Evolutionary conservation across 2,888 invertebrate genomes (phyloP).

Genomic region (Nudaria mundana): DNA sequence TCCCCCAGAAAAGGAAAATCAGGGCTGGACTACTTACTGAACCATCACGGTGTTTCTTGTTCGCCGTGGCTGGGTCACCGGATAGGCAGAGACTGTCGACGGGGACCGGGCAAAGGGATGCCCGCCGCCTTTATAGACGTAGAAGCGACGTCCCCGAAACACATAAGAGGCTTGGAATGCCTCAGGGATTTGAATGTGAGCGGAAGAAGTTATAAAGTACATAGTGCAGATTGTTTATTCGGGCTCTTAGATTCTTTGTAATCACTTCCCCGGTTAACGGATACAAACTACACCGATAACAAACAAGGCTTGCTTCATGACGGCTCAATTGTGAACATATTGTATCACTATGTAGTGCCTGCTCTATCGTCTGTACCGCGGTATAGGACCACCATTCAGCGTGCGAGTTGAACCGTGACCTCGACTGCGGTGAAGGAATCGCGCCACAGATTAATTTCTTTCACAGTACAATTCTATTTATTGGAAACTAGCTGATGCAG

Average conservation of each 20-base stretch:
- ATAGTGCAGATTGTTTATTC: too few species aligned
- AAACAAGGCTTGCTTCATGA: constrained; percentile 38
- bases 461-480: neutral
- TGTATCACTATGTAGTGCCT: constrained; percentile 2
- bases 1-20: too few species aligned
- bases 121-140: too few species aligned
- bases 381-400: constrained; percentile 31
- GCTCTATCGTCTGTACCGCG: neutral
- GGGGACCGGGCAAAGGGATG: too few species aligned
- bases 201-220: too few species aligned
- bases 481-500: neutral
- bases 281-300: constrained; percentile 10
- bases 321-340: constrained; percentile 26
- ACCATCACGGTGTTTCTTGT: too few species aligned
- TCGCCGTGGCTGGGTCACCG: too few species aligned
- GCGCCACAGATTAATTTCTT: constrained; percentile 16
- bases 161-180: too few species aligned
- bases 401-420: constrained; percentile 46
- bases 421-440: constrained; percentile 24
- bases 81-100: too few species aligned
- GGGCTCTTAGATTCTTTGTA: neutral
- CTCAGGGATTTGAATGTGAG: too few species aligned
- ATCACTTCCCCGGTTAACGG: constrained; percentile 1
- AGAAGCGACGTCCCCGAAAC: too few species aligned
- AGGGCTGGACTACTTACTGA: too few species aligned